Evolutionary conservation across 2,888 invertebrate species (phyloP).

Genomic region (Dasysyrphus tricinctus): DNA sequence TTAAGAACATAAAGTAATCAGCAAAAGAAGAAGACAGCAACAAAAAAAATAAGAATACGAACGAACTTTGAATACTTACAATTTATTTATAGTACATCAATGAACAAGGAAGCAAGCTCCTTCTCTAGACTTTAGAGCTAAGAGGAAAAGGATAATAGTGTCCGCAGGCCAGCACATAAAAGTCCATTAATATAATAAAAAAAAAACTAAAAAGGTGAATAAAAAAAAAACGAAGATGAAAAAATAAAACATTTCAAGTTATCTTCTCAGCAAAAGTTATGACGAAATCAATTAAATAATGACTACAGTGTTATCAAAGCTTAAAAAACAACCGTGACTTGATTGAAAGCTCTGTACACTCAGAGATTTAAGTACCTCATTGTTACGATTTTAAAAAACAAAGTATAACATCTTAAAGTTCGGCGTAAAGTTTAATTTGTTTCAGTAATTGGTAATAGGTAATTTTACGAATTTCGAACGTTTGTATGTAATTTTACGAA

Average conservation of each 20-base stretch:
- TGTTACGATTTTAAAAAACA: too few species aligned
- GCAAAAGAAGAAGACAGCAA: slow-evolving; percentile 4
- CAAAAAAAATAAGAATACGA: not conserved
- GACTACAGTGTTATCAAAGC: not conserved
- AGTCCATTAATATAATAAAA: slow-evolving; percentile 59
- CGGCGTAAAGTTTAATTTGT: too few species aligned
- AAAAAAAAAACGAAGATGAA: not conserved
- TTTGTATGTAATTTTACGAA: too few species aligned
- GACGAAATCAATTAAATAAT: not conserved
- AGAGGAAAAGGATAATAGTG: slow-evolving; percentile 48
- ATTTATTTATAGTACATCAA: slow-evolving; percentile 20
- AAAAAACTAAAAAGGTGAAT: slow-evolving; percentile 2
- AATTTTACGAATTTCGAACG: too few species aligned
- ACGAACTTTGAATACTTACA: slow-evolving; percentile 18
- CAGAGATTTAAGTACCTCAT: too few species aligned
- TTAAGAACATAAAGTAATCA: slow-evolving; percentile 71
- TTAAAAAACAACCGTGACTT: not conserved
- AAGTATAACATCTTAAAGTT: too few species aligned
- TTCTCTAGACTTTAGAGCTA: not conserved
- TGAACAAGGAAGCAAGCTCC: slow-evolving; percentile 11
- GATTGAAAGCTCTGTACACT: not conserved
- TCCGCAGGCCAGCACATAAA: slow-evolving; percentile 39
- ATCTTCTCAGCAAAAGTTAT: not conserved
- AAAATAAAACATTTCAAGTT: not conserved
- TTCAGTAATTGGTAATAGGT: too few species aligned